Evolutionary conservation across 2,113 vertebrate genomes (phyloP).

Genomic region (Coptodon bakossiorum): DNA sequence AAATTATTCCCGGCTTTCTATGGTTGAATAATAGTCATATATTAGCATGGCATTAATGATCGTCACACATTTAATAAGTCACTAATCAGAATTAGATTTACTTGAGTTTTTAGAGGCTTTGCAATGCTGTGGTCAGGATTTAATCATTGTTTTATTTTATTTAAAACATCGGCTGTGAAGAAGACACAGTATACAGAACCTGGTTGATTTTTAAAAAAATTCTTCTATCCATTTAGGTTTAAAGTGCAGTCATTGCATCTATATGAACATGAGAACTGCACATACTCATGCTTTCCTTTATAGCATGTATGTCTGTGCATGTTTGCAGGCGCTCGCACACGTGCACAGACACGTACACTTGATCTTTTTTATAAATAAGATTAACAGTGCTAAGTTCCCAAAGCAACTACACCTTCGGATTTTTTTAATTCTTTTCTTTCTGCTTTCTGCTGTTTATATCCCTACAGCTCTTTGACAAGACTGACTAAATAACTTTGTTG

Average conservation of each 20-base stretch:
- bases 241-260: neutral
- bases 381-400: neutral
- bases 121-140: neutral
- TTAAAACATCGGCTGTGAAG: neutral
- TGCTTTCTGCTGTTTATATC: constrained; percentile 4
- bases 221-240: neutral
- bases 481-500: constrained; percentile 48
- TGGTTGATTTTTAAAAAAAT: neutral
- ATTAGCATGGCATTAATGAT: constrained; percentile 68
- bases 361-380: neutral
- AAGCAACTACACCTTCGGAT: neutral
- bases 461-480: constrained; percentile 22
- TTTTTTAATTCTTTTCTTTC: neutral
- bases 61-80: constrained; percentile 55
- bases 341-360: neutral
- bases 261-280: neutral
- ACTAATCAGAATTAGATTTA: constrained; percentile 57
- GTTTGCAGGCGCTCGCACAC: neutral
- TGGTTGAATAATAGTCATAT: constrained; percentile 68
- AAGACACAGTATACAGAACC: neutral
- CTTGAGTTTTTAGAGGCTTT: constrained; percentile 31
- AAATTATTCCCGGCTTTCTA: constrained; percentile 67
- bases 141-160: neutral
- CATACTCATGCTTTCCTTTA: neutral
- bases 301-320: neutral